Percentiles rank a stretch among this genome's conserved stretches.
phyloP scores from a whole-genome alignment of 2,888 invertebrate genomes.

The Lathronympha strigana region DNA sequence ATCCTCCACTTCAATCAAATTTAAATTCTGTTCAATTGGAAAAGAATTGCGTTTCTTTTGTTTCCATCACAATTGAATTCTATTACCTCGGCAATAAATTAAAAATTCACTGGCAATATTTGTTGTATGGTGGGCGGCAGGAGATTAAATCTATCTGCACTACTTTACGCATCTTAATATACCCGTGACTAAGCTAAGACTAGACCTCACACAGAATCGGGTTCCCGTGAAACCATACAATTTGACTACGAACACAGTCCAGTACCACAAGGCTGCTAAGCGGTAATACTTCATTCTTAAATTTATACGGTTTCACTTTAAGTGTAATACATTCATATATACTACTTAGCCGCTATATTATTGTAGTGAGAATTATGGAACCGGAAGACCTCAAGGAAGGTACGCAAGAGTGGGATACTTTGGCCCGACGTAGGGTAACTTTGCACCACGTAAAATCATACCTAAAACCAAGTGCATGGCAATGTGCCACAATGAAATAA shows the following conservation, averaged over 20 bases:
- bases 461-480: no score
- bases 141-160: no score
- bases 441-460: no score
- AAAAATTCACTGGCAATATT: no score
- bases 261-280: slow-evolving; percentile 15
- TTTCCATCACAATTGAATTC: no score
- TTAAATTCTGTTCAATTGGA: no score
- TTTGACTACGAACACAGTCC: slow-evolving; percentile 17
- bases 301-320: neutral
- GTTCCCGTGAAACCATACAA: slow-evolving; percentile 2
- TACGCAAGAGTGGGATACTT: neutral
- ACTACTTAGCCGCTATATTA: neutral
- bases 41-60: no score
- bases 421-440: no score
- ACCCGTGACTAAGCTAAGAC: neutral
- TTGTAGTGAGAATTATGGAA: neutral
- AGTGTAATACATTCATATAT: slow-evolving; percentile 18
- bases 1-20: no score
- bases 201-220: neutral
- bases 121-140: no score
- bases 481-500: no score
- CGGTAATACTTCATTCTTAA: slow-evolving; percentile 8
- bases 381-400: neutral
- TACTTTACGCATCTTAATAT: neutral
- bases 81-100: no score